These are phyloP conservation scores for Scaptomyza polygonia DNA, from an alignment of 2,888 invertebrate species.

Conservation along the genomic window DNA sequence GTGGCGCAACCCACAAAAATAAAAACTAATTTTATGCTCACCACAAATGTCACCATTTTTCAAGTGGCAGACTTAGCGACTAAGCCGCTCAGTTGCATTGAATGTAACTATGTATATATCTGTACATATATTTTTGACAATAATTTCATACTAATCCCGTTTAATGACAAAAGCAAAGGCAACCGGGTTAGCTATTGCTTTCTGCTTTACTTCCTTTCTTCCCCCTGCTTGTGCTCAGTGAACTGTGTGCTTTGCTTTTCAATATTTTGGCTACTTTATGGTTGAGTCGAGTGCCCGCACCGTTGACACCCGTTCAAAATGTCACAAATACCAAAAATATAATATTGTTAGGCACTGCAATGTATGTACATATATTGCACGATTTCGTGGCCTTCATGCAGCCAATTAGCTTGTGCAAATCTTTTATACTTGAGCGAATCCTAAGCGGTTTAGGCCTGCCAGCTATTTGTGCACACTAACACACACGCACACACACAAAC, in stretches of 20 bases:
- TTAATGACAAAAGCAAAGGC: slow-evolving; percentile 70
- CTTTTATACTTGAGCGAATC: slow-evolving; percentile 64
- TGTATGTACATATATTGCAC: background rate
- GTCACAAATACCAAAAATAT: slow-evolving; percentile 54
- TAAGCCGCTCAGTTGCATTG: slow-evolving; percentile 57
- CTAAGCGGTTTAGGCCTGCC: slow-evolving; percentile 70
- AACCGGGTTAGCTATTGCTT: slow-evolving; percentile 33
- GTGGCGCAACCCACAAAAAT: slow-evolving; percentile 31
- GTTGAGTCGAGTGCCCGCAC: slow-evolving; percentile 66
- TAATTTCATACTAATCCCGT: slow-evolving; percentile 68
- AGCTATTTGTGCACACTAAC: slow-evolving; percentile 20
- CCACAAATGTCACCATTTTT: slow-evolving; percentile 78
- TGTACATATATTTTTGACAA: slow-evolving; percentile 18
- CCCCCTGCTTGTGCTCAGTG: slow-evolving; percentile 35
- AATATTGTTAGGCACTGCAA: slow-evolving; percentile 24
- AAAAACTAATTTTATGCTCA: slow-evolving; percentile 64
- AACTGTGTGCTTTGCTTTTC: slow-evolving; percentile 45
- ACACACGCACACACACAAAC: background rate
- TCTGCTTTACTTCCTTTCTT: background rate
- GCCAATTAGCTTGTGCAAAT: slow-evolving; percentile 78
- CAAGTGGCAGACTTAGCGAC: slow-evolving; percentile 52
- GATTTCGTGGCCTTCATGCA: slow-evolving; percentile 35
- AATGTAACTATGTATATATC: slow-evolving; percentile 17
- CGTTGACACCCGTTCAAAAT: slow-evolving; percentile 48
- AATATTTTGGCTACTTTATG: slow-evolving; percentile 79